phyloP scores from a whole-genome alignment of 2,113 vertebrate species.

The Daubentonia madagascariensis region DNA sequence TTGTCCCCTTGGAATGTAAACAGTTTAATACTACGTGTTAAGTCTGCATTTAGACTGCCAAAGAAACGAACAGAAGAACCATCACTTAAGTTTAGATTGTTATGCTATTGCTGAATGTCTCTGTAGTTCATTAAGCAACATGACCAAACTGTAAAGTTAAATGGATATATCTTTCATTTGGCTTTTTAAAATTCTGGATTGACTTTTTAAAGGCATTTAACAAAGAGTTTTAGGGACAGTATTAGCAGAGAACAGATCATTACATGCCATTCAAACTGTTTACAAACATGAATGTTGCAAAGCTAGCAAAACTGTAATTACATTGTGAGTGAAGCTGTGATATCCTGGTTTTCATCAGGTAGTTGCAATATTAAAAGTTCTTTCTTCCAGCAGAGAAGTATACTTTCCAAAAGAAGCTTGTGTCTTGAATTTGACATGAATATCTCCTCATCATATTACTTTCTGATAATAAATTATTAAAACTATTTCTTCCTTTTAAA shows the following conservation, averaged over 20 bases:
- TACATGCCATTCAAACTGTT: constrained; percentile 21
- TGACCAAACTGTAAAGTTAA: neutral
- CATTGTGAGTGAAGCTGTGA: neutral
- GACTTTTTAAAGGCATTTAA: neutral
- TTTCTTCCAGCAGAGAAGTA: neutral
- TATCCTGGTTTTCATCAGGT: neutral
- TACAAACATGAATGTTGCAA: neutral
- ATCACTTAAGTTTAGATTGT: neutral
- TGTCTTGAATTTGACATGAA: constrained; percentile 31
- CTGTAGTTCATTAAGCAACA: neutral
- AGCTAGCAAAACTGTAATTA: constrained; percentile 19
- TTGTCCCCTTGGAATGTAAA: neutral
- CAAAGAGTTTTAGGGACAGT: neutral
- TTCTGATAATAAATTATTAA: constrained; percentile 33
- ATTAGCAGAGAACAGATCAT: constrained; percentile 37
- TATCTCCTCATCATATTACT: neutral
- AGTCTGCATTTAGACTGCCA: neutral
- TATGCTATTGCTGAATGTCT: neutral
- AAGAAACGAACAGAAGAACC: neutral
- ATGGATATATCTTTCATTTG: neutral
- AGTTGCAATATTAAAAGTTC: constrained; percentile 14
- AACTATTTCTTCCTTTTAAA: constrained; percentile 23
- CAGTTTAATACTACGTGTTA: neutral
- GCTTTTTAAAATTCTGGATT: neutral
- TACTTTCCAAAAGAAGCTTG: constrained; percentile 13